Evolutionary conservation across 2,888 invertebrate genomes (phyloP), one percentile per base, ranked within the genome.

Genomic region (Acheta domesticus): DNA sequence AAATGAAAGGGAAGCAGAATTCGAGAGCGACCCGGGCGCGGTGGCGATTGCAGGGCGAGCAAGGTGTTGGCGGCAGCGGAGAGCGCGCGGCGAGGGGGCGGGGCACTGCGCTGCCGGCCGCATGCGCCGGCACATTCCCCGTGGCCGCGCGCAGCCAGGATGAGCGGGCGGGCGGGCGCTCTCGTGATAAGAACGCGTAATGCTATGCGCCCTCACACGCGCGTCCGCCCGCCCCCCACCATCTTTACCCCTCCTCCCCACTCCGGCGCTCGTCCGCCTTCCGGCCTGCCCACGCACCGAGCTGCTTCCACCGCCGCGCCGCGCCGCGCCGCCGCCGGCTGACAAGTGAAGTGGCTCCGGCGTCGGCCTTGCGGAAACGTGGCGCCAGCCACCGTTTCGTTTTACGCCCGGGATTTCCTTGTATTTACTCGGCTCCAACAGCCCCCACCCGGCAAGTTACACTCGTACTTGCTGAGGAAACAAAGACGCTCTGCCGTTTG

Each of bases 151-250:
- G 62, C 62, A 62, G 16, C 16, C 62, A 62, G 62, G 16, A 62
- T n/a, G 36, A 62, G 62, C 62, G 16, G 14, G 62, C 62, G 62
- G 16, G 62, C 62, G 14, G 4, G 62, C 62, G 14, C 62, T 62
- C 62, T 16, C n/a, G 62, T 62, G 62, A 62, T 62, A 62, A 62
- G 62, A 62, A 62, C 62, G 62, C 62, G n/a, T 62, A 62, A 62
- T 62, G 62, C 62, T 62, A 62, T 62, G 62, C 62, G n/a, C 62
- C 62, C 62, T 62, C 62, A 62, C 62, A 62, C 62, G 62, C 62
- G 62, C 62, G 62, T 62, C 62, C n/a, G 62, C n/a, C 62, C 62
- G n/a, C n/a, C n/a, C 62, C n/a, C 16, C 62, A n/a, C 62, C 62
- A 36, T 1, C n/a, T n/a, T n/a, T n/a, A n/a, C 36, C 36, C 36